Evolutionary conservation across 1,140 invertebrate species (phyloP), one percentile per base, ranked within the genome.

Genomic region (Probaryconus sp.): DNA sequence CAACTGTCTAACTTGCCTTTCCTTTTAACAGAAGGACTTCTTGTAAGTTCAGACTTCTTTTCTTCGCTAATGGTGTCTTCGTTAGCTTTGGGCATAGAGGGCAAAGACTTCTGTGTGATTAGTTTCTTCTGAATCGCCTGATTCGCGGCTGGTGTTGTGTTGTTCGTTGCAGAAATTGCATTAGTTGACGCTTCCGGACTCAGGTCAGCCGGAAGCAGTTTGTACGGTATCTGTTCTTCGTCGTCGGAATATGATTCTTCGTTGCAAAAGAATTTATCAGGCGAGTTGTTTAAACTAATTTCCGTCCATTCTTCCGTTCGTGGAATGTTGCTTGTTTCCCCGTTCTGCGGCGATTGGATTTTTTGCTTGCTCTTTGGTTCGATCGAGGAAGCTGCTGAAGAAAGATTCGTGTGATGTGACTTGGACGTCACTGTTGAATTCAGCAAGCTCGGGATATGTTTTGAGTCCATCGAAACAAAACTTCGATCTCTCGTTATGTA

Each of bases 291-390:
- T 28, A 89, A 64, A 58, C 82, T 88, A 58, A 89, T 89, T 79
- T 89, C 88, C 14, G 88, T 88, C 88, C 88, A 89, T 47, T 88
- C 85, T n/a, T 89, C 87, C 0, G 80, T 79, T 47, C 80, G 84
- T 37, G 82, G 75, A 37, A 69, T 33, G 21, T 38, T 68, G 2
- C 42, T 61, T 5, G 28, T 42, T 38, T 77, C 35, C 5, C 42
- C 58, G 7, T 77, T 75, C 3, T 72, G 56, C 0, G 79, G 79
- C 1, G 77, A 75, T 28, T 80, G 45, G 20, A 81, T 77, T 33
- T 78, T n/a, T n/a, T n/a, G n/a, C n/a, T n/a, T 83, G 0, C 78
- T 64, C 51, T 64, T 80, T 30, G 81, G 79, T 18, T 80, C 80
- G 0, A 70, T 33, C 0, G 80, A 76, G 5, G 71, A 79, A 43